Conservation (phyloP, 2,797 vertebrate genomes). For the Hafferia zeledoni region DNA sequence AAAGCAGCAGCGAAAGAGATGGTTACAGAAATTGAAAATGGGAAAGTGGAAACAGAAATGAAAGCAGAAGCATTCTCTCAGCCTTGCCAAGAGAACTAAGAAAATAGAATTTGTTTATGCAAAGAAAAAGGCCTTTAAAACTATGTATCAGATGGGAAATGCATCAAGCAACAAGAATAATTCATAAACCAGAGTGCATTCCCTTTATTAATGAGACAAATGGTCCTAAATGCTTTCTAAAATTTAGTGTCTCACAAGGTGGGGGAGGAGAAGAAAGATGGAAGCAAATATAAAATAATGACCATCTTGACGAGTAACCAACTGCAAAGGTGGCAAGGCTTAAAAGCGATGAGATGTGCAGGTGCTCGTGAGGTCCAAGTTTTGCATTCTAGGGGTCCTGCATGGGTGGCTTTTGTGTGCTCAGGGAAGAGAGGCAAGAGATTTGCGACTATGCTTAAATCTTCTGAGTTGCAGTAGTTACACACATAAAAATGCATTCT, state of each 20-base stretch:
- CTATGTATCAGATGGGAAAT: background rate
- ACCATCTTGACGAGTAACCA: background rate
- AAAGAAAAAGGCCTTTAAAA: background rate
- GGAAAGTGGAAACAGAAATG: background rate
- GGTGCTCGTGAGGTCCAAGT: rapidly evolving
- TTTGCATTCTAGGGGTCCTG: background rate
- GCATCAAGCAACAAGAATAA: background rate
- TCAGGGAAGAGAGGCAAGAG: background rate
- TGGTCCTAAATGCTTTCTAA: background rate
- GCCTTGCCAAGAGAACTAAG: background rate
- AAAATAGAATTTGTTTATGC: background rate
- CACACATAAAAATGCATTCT: background rate
- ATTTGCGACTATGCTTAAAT: rapidly evolving
- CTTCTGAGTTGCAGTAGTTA: background rate
- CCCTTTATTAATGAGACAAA: background rate
- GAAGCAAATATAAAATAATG: background rate
- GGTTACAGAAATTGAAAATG: background rate
- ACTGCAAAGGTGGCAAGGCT: background rate
- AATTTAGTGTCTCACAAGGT: background rate
- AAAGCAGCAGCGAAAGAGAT: background rate
- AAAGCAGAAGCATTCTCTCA: background rate
- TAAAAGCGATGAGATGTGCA: background rate
- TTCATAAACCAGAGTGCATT: background rate
- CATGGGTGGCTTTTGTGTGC: background rate
- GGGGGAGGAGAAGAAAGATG: background rate